Evolutionary conservation across 2,888 invertebrate species (phyloP).

Genomic region (Drosophila mulleri): DNA sequence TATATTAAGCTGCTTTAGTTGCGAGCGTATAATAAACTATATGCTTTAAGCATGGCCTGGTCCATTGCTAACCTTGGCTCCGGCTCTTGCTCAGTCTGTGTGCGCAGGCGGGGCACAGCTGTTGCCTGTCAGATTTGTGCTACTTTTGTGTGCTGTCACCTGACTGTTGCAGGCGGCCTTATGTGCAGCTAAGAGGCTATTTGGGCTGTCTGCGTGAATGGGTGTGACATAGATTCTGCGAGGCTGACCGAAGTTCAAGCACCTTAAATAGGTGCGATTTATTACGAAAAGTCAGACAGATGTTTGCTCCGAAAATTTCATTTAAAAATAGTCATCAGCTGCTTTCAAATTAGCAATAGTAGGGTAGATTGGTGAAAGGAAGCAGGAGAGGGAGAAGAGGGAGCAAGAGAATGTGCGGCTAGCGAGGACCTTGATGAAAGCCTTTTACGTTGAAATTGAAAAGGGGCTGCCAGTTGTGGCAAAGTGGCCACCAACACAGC

Average conservation of each 20-base stretch:
- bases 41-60: conserved; percentile 20
- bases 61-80: conserved; percentile 23
- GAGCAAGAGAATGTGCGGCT: not conserved
- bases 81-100: not conserved
- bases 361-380: not conserved
- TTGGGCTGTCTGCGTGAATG: not conserved
- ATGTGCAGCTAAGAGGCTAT: conserved; percentile 18
- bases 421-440: conserved; percentile 44
- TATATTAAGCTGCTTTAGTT: conserved; percentile 10
- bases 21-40: conserved; percentile 10
- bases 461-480: conserved; percentile 44
- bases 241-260: conserved; percentile 9
- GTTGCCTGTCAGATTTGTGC: conserved; percentile 33
- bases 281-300: conserved; percentile 37
- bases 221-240: conserved; percentile 6
- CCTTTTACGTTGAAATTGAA: conserved; percentile 58
- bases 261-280: conserved; percentile 53
- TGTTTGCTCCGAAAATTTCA: conserved; percentile 43
- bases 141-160: conserved; percentile 22
- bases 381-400: conserved; percentile 1
- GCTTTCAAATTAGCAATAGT: conserved; percentile 71
- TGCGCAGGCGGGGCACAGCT: conserved; percentile 7
- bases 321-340: conserved; percentile 65
- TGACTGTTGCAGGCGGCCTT: conserved; percentile 14
- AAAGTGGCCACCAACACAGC: conserved; percentile 52